Evolutionary conservation across 2,113 vertebrate genomes (phyloP), one percentile per base, ranked within the genome.

Genomic region (Alethe diademata): DNA sequence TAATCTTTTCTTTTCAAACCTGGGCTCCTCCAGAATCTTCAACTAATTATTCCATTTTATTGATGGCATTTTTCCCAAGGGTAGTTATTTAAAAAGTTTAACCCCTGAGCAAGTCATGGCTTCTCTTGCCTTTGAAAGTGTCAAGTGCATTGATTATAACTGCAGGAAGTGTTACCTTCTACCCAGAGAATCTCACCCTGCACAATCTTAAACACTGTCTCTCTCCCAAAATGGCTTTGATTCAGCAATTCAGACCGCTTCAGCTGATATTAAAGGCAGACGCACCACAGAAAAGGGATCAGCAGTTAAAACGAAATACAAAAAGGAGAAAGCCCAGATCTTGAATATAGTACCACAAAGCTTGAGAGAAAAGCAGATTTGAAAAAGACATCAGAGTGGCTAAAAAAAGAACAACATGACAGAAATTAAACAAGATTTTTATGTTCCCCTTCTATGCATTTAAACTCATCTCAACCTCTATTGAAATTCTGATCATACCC

Each of bases 41-140:
- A 97, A 97, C 97, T 99, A 99, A 99, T 99, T 98, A 99, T 98
- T 98, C 97, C 92, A 95, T 98, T 98, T 98, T 99, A 99, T 98
- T 99, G 98, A 99, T 98, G 98, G 98, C 95, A 97, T 97, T 97
- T 98, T 97, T 98, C 98, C 98, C 97, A 94, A 86, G 98, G 98
- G 98, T 98, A 97, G 97, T 98, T 98, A 99, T 98, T 98, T 99
- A 98, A 98, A 98, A 99, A 98, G 98, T 99, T 99, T 99, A 99
- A 99, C 98, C 98, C 98, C 96, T 97, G 98, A 98, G 98, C 98
- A 99, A 98, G 98, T 98, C 97, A 95, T 97, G 96, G 97, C 97
- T 98, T 98, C 97, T 97, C 94, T 81, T 92, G 94, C 98, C 98
- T 98, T 98, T 99, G 98, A 98, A 98, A 98, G 98, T 98, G 97